Percentiles rank a stretch among this genome's conserved stretches.
phyloP scores from a whole-genome alignment of 1,140 invertebrate species.

The Phthorimaea operculella region DNA sequence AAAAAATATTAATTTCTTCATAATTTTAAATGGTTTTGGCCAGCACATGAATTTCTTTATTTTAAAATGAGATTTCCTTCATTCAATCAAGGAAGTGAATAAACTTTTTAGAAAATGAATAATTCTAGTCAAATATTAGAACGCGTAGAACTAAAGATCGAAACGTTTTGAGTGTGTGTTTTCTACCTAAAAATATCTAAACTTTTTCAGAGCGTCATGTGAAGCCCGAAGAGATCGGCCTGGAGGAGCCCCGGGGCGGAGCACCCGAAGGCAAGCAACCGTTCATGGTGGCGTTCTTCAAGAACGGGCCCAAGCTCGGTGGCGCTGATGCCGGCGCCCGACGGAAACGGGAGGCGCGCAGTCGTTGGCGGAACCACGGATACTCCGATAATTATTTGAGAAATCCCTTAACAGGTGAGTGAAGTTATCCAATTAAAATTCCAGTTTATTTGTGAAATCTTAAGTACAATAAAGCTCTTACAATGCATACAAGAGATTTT shows the following conservation, averaged over 20 bases:
- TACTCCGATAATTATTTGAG: slow-evolving; percentile 66
- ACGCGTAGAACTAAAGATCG: too few relatives aligned
- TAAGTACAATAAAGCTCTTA: too few relatives aligned
- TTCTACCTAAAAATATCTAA: too few relatives aligned
- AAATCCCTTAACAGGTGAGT: slow-evolving; percentile 71
- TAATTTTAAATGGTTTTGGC: too few relatives aligned
- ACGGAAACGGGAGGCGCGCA: slow-evolving; percentile 63
- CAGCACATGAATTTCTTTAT: too few relatives aligned
- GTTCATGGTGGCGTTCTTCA: slow-evolving; percentile 89
- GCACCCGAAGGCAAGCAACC: slow-evolving; percentile 86
- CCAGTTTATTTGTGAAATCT: not conserved
- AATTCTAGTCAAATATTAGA: too few relatives aligned
- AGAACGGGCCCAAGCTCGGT: slow-evolving; percentile 63
- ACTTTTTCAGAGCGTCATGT: slow-evolving; percentile 82
- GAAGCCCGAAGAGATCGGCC: slow-evolving; percentile 83
- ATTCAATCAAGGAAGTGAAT: too few relatives aligned
- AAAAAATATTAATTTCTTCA: too few relatives aligned
- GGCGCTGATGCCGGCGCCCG: slow-evolving; percentile 58
- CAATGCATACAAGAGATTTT: too few relatives aligned
- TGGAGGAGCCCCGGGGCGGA: slow-evolving; percentile 79
- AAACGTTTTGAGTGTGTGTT: too few relatives aligned
- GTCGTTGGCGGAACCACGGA: slow-evolving; percentile 46
- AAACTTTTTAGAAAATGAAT: too few relatives aligned
- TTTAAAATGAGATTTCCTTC: too few relatives aligned
- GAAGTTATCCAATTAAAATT: not conserved